Conservation (phyloP, 1,140 invertebrate species). For the Proctacanthus coquilletti region DNA sequence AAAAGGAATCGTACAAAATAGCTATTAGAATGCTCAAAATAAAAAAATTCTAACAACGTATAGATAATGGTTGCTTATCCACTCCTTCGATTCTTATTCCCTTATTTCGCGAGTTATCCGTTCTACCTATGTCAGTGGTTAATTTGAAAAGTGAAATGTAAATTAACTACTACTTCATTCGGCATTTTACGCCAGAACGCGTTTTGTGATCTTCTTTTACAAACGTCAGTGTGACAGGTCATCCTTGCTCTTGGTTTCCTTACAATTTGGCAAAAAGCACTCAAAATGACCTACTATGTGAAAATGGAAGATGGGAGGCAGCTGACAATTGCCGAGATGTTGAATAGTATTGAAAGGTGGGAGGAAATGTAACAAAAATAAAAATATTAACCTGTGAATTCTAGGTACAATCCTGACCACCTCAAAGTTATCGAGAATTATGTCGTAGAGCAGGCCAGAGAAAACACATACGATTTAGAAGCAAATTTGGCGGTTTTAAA, state of each 20-base stretch:
- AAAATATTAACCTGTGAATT: constrained; percentile 14
- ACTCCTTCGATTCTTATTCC: too few relatives aligned
- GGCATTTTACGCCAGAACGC: too few relatives aligned
- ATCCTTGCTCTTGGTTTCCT: not conserved
- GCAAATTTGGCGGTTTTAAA: constrained; percentile 87
- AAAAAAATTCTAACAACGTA: too few relatives aligned
- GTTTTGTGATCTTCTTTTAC: too few relatives aligned
- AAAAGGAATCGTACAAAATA: too few relatives aligned
- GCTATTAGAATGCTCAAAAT: too few relatives aligned
- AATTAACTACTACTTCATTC: too few relatives aligned
- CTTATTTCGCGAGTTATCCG: too few relatives aligned
- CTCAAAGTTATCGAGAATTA: constrained; percentile 77
- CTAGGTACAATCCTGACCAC: constrained; percentile 89
- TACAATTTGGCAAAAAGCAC: too few relatives aligned
- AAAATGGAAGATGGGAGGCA: constrained; percentile 50
- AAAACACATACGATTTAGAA: constrained; percentile 92
- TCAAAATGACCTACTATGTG: constrained; percentile 23
- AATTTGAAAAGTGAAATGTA: too few relatives aligned
- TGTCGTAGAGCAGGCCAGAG: constrained; percentile 79
- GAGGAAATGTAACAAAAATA: constrained; percentile 1
- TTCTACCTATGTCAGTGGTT: too few relatives aligned
- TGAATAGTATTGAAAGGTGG: constrained; percentile 60
- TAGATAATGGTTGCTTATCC: too few relatives aligned
- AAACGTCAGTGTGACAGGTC: not conserved
- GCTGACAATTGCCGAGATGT: constrained; percentile 47